Base-by-base conservation (phyloP, 2,888 invertebrate species). In the Acrocyrtus sp. region DNA sequence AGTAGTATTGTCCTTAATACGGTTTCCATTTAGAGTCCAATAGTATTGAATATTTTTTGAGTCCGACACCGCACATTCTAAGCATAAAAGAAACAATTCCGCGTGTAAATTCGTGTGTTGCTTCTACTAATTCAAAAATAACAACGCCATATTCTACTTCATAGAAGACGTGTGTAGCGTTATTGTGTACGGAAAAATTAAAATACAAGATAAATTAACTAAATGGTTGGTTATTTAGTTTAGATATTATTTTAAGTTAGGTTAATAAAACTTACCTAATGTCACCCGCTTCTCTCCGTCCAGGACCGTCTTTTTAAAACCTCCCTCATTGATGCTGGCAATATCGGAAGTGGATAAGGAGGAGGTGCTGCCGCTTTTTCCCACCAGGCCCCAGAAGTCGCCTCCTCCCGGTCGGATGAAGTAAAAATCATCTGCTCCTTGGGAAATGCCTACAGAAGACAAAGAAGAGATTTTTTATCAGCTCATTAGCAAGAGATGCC, bases 21-120 rank as follows among this genome's bases (percentile, higher is more conserved):
- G 82, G 45, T 84, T 82, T 26, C 83, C 84, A 62, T 84, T 81
- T 63, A 84, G 81, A 10, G 83, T 83, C 86, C 85, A 85, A 75
- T 84, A 85, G 79, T 85, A 85, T 81, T 83, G 76, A 57, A 84
- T 81, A 60, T 78, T 74, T 27, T 75, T 72, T n/a, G 76, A 75
- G 74, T 82, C 82, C 12, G 82, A 82, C 34, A 83, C 83, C 43
- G 81, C 78, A 76, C 84, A 84, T 54, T 82, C 81, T 34, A 84
- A n/a, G n/a, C n/a, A n/a, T n/a, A n/a, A n/a, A n/a, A n/a, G n/a
- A n/a, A n/a, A n/a, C n/a, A n/a, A n/a, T n/a, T n/a, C n/a, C n/a
- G n/a, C n/a, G n/a, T n/a, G n/a, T n/a, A n/a, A n/a, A n/a, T n/a
- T n/a, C n/a, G n/a, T n/a, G n/a, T n/a, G n/a, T n/a, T n/a, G n/a